These are phyloP conservation scores for Syngnathus acus DNA, from an alignment of 2,797 vertebrate species.

Conservation along the genomic window DNA sequence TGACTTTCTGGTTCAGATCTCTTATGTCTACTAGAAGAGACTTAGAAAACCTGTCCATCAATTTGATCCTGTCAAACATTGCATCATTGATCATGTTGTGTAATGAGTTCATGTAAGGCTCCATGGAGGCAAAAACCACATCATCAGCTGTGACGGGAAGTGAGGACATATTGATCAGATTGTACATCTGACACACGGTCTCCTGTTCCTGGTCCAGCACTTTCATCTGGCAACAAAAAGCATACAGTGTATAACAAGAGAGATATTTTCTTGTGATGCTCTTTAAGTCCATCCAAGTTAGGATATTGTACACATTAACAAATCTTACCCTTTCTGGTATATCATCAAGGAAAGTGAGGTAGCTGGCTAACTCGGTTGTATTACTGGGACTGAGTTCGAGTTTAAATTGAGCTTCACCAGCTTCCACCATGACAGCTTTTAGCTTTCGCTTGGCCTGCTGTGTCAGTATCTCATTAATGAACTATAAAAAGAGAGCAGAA, in stretches of 20 bases:
- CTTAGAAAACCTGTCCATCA: constrained; percentile 65
- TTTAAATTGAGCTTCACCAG: constrained; percentile 73
- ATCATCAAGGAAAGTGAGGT: constrained; percentile 76
- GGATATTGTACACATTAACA: not conserved
- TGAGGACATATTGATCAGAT: constrained; percentile 71
- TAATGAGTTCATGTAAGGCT: constrained; percentile 62
- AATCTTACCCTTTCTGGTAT: constrained; percentile 74
- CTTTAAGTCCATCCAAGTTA: too few species aligned
- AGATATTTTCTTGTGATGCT: not conserved
- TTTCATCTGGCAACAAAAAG: constrained; percentile 58
- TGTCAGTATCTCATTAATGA: constrained; percentile 71
- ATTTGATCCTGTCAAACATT: constrained; percentile 55
- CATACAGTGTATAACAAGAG: not conserved
- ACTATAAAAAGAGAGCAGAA: constrained; percentile 48
- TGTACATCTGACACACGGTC: constrained; percentile 73
- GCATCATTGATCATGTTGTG: constrained; percentile 63
- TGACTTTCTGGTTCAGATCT: constrained; percentile 69
- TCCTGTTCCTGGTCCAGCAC: constrained; percentile 69
- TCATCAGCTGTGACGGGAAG: constrained; percentile 76
- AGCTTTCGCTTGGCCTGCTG: constrained; percentile 73
- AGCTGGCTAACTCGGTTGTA: constrained; percentile 74
- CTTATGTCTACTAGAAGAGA: constrained; percentile 72
- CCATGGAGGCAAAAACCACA: constrained; percentile 72
- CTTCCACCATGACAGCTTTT: constrained; percentile 68
- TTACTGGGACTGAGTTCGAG: constrained; percentile 65